Evolutionary conservation across 2,113 vertebrate genomes (phyloP), one percentile per base, ranked within the genome.

Genomic region (Onychostruthus taczanowskii): DNA sequence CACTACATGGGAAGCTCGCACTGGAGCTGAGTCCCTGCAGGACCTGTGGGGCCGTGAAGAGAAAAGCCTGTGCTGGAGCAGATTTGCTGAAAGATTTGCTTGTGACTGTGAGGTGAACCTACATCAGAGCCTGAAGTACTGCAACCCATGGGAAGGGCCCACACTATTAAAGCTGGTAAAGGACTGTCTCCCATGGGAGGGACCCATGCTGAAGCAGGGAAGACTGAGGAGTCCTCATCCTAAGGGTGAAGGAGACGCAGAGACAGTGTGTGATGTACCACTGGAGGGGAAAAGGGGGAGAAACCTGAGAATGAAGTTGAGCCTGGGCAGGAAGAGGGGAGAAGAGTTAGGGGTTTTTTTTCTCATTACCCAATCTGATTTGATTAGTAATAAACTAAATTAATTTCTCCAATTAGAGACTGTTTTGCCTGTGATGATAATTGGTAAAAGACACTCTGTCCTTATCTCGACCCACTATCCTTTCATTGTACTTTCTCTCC

Each of bases 121-220:
- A 31, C 13, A 7, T 13, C 26, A 31, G 39, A 59, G 11, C 14
- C 6, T 16, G 28, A 43, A 74, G 43, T 21, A n/a, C 11, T 75
- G 41, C 47, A 37, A 3, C 41, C 47, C 4, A 2, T 37, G 55
- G 27, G 23, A 81, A 37, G 19, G 23, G 6, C 6, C 4, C 11
- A n/a, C 8, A 4, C 7, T 50, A 23, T 5, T 49, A 35, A 62
- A 75, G 11, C 9, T 75, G 31, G 3, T 37, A 31, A 24, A 75
- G 7, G 4, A 76, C 47, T 49, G 47, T 56, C 11, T 86, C 13
- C 41, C 16, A 9, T 22, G 14, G 43, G 43, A 87, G 15, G 23
- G 23, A 31, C 7, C 8, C 23, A 22, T 0, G 0, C 13, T 50
- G 55, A 31, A 49, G 31, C 8, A 80, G n/a, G 5, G 15, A 16